Percentiles rank a stretch among this genome's conserved stretches.
These are phyloP conservation scores for Misgurnus mizolepis DNA, from an alignment of 2,113 vertebrate genomes.

Conservation along the genomic window DNA sequence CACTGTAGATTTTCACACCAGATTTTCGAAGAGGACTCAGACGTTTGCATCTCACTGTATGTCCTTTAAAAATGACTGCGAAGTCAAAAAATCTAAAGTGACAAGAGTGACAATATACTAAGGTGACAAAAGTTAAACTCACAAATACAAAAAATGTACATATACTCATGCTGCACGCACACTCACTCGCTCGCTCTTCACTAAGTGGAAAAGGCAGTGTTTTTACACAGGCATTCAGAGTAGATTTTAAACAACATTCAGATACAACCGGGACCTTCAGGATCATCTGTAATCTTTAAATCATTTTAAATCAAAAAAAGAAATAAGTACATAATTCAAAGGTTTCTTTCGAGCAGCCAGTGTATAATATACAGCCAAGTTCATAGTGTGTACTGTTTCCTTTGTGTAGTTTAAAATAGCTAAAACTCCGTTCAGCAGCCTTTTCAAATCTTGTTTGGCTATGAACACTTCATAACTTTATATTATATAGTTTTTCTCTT, in stretches of 20 bases:
- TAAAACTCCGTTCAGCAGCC: conserved; percentile 17
- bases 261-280: conserved; percentile 27
- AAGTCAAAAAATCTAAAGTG: conserved; percentile 20
- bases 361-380: conserved; percentile 36
- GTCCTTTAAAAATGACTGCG: conserved; percentile 5
- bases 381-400: conserved; percentile 17
- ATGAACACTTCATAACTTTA: conserved; percentile 8
- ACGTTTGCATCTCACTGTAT: background rate
- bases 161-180: conserved; percentile 40
- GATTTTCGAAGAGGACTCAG: conserved; percentile 1
- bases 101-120: conserved; percentile 35
- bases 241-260: conserved; percentile 29
- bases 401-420: conserved; percentile 27
- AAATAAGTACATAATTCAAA: background rate
- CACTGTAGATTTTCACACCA: background rate
- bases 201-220: conserved; percentile 36
- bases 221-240: conserved; percentile 25
- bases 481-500: conserved; percentile 41
- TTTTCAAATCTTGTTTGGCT: conserved; percentile 13
- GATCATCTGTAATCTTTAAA: conserved; percentile 20
- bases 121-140: conserved; percentile 45
- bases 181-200: conserved; percentile 2
- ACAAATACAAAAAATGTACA: conserved; percentile 30
- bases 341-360: conserved; percentile 4
- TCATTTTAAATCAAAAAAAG: conserved; percentile 24